phyloP scores from a whole-genome alignment of 2,113 vertebrate genomes.

The Gobiocypris rarus region DNA sequence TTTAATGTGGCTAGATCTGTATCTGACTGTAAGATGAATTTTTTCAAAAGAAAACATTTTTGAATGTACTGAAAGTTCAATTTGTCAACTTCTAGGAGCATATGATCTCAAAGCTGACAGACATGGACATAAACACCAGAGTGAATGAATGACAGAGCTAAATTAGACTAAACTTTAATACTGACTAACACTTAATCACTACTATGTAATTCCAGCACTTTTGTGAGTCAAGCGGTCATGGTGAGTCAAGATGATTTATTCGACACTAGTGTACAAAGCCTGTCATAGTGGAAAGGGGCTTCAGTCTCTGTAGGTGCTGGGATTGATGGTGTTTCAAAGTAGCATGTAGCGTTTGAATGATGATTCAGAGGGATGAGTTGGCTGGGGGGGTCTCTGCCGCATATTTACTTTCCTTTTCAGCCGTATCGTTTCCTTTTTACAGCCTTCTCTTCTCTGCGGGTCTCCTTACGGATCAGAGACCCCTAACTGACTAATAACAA shows the following conservation, averaged over 20 bases:
- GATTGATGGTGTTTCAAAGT: not conserved
- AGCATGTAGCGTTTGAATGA: not conserved
- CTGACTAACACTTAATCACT: not conserved
- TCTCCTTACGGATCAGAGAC: slow-evolving; percentile 20
- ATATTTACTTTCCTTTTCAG: slow-evolving; percentile 31
- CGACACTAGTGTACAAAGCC: not conserved
- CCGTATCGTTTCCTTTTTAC: slow-evolving; percentile 4
- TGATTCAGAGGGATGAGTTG: slow-evolving; percentile 9
- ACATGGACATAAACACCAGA: not conserved
- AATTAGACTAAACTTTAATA: not conserved
- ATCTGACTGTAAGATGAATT: not conserved
- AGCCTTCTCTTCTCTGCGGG: slow-evolving; percentile 2
- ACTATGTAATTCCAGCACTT: not conserved
- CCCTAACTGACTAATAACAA: slow-evolving; percentile 25
- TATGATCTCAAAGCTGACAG: not conserved
- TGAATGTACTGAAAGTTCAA: not conserved
- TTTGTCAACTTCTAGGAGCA: not conserved
- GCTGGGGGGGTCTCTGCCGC: not conserved
- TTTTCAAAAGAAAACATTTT: not conserved
- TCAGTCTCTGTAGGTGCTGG: not conserved
- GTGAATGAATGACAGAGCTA: not conserved
- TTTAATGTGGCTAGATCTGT: not conserved
- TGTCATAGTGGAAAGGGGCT: not conserved
- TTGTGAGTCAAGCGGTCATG: not conserved
- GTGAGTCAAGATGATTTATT: slow-evolving; percentile 19